Base-by-base conservation (phyloP, 2,113 vertebrate species). In the Panthera leo region DNA sequence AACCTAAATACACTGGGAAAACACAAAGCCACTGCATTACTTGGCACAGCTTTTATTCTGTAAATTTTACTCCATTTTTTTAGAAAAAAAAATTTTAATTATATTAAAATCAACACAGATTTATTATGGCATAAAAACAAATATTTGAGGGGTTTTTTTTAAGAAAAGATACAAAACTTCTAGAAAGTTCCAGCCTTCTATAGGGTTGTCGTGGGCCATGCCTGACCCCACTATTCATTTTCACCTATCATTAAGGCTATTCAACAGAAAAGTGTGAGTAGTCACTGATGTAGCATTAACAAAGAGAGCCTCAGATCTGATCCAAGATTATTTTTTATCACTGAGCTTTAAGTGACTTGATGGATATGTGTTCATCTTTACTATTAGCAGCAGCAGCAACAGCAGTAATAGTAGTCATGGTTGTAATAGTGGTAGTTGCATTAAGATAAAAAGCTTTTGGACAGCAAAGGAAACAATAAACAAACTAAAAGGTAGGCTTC, bases 41-140 rank as follows among this genome's bases (percentile, higher is more conserved):
- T 85, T 73, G 70, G 61, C 58, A 71, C 45, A 48, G 14, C 29
- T 93, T 95, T 42, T 19, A 27, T 48, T 53, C 92, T 71, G n/a
- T 79, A 83, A 75, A 51, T n/a, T 97, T 89, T 92, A 97, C 39
- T 95, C 53, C 48, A 91, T 65, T 75, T 31, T 89, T 79, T 89
- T 93, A 85, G 82, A 55, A 55, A 29, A 94, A 94, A 78, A 23
- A 4, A 13, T 61, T 87, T 51, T 78, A 65, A 75, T 73, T 55
- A n/a, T 89, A 93, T 89, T 86, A 89, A 97, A 91, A 75, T n/a
- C 45, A 86, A 92, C 13, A 51, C 23, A 58, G 18, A 53, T 55
- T 78, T 89, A 85, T 91, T 83, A 70, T 63, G 70, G 15, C 19
- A 95, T 36, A 85, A 92, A 94, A 85, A 94, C 19, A 19, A 96